Conservation (phyloP, 2,113 vertebrate species). For the Geothlypis trichas region DNA sequence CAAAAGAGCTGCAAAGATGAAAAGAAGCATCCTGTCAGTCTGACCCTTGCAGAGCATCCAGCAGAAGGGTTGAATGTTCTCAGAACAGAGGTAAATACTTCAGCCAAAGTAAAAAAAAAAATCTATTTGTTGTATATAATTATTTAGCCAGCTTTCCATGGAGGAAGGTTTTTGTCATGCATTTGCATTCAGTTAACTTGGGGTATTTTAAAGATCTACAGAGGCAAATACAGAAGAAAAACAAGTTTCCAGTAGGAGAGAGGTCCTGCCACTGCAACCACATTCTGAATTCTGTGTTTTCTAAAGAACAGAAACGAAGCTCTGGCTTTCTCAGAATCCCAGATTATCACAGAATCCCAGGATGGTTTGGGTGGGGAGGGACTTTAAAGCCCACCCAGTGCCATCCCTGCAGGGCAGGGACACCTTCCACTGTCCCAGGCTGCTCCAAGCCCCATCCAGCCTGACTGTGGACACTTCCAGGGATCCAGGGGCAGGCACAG, state of each 20-base stretch:
- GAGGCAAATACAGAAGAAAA: neutral
- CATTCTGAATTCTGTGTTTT: neutral
- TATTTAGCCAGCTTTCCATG: neutral
- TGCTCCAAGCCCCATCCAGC: neutral
- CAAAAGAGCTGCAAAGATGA: neutral
- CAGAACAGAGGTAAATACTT: neutral
- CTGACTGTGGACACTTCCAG: neutral
- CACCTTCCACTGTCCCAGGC: accelerated
- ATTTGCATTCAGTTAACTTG: neutral
- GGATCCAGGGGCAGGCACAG: neutral
- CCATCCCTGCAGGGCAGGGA: neutral
- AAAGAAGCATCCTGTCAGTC: neutral
- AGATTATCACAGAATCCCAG: neutral
- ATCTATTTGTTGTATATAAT: neutral
- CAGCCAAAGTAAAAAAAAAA: neutral
- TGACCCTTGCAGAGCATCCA: neutral
- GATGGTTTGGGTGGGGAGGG: neutral
- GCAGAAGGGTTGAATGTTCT: neutral
- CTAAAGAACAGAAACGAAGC: neutral
- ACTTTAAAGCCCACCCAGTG: neutral
- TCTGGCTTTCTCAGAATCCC: neutral
- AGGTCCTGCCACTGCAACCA: neutral
- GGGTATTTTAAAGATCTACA: neutral
- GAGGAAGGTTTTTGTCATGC: neutral
- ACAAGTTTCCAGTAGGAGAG: neutral